phyloP scores from a whole-genome alignment of 2,113 vertebrate species.

The Trochalopteron elliotii region DNA sequence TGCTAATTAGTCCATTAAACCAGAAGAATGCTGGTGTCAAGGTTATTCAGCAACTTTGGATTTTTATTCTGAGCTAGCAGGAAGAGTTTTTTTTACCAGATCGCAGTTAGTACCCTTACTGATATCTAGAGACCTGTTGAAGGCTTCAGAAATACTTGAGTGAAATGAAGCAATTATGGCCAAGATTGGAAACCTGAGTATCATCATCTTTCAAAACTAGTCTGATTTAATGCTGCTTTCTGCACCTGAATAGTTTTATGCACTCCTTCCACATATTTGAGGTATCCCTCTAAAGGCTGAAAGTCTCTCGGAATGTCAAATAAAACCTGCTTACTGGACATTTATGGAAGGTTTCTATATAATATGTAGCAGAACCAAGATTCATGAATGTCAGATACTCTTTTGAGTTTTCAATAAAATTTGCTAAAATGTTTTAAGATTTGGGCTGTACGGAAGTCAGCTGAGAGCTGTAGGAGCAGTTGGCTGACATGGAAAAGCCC shows the following conservation, averaged over 20 bases:
- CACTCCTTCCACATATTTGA: not conserved
- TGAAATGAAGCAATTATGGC: not conserved
- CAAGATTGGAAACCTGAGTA: not conserved
- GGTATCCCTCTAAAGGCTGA: not conserved
- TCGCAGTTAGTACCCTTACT: not conserved
- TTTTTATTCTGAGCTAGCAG: not conserved
- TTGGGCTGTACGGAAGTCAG: not conserved
- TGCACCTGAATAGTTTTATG: not conserved
- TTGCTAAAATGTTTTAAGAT: not conserved
- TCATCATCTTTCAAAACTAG: not conserved
- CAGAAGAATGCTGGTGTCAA: not conserved
- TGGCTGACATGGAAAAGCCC: not conserved
- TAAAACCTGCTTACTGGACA: not conserved
- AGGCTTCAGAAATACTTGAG: not conserved
- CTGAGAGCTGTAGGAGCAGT: not conserved
- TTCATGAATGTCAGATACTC: not conserved
- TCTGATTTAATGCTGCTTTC: not conserved
- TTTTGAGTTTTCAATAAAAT: not conserved
- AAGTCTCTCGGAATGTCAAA: not conserved
- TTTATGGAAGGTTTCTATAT: not conserved
- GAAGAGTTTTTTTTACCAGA: not conserved
- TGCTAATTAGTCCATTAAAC: not conserved
- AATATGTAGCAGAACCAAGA: not conserved
- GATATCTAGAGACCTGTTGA: not conserved
- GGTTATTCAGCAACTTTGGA: not conserved